Conservation (phyloP, 2,888 invertebrate genomes). For the Parasteatoda lunata region DNA sequence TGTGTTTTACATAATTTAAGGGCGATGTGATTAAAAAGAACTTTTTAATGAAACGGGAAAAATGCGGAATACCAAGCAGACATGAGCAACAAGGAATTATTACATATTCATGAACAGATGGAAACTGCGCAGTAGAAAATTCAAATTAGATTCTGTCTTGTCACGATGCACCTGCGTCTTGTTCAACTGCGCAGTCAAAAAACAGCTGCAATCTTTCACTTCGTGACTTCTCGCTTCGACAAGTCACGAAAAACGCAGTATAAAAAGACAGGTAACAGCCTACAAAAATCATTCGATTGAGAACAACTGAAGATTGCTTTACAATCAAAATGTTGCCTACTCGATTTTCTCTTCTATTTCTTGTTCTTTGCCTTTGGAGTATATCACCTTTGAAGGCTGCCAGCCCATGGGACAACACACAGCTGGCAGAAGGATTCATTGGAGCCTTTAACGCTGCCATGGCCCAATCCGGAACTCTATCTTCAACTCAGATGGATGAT, state of each 20-base stretch:
- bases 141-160: too few relatives aligned
- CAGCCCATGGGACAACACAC: slow-evolving; percentile 17
- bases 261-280: slow-evolving; percentile 8
- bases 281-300: slow-evolving; percentile 24
- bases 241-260: not conserved
- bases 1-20: too few relatives aligned
- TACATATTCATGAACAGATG: too few relatives aligned
- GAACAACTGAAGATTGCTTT: not conserved
- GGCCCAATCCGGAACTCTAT: not conserved
- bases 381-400: slow-evolving; percentile 1
- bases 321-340: slow-evolving; percentile 25
- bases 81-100: too few relatives aligned
- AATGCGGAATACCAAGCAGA: too few relatives aligned
- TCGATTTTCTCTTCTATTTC: slow-evolving; percentile 14
- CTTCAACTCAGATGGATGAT: slow-evolving; percentile 10
- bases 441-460: not conserved
- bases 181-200: too few relatives aligned
- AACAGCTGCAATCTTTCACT: too few relatives aligned
- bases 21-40: too few relatives aligned
- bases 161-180: too few relatives aligned
- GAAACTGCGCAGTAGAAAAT: too few relatives aligned
- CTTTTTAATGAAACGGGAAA: too few relatives aligned
- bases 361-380: slow-evolving; percentile 23
- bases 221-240: not conserved
- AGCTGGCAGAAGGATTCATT: slow-evolving; percentile 13